Evolutionary conservation across 2,888 invertebrate species (phyloP).

Genomic region (Erannis defoliaria): DNA sequence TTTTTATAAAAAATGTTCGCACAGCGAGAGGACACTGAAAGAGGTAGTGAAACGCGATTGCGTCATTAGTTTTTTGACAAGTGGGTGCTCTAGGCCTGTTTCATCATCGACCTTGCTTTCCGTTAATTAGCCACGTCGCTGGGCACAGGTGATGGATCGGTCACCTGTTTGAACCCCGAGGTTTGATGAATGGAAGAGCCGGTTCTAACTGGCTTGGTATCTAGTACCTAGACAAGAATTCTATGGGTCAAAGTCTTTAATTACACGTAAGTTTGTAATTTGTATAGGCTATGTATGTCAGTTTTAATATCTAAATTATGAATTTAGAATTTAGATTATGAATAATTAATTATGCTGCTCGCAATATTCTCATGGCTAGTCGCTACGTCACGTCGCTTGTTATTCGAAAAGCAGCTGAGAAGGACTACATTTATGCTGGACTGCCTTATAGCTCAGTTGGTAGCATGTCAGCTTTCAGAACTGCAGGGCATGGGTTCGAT

Average conservation of each 20-base stretch:
- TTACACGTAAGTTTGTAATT: background rate
- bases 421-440: too few species aligned
- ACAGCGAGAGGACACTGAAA: conserved; percentile 25
- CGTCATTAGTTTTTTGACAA: conserved; percentile 59
- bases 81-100: conserved; percentile 73
- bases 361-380: too few species aligned
- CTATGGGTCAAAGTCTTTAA: background rate
- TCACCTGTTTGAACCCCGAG: conserved; percentile 68
- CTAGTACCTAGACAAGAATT: background rate
- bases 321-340: too few species aligned
- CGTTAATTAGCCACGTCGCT: conserved; percentile 80
- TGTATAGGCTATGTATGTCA: too few species aligned
- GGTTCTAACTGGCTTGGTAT: background rate
- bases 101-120: conserved; percentile 82
- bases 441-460: too few species aligned
- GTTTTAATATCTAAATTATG: too few species aligned
- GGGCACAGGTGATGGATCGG: conserved; percentile 81
- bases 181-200: conserved; percentile 49
- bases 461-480: too few species aligned
- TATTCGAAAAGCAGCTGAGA: too few species aligned
- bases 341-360: too few species aligned
- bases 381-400: too few species aligned
- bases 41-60: conserved; percentile 54
- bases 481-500: too few species aligned
- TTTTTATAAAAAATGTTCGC: background rate